Conservation (phyloP, 2,888 invertebrate genomes). For the Mesochorus sp. region DNA sequence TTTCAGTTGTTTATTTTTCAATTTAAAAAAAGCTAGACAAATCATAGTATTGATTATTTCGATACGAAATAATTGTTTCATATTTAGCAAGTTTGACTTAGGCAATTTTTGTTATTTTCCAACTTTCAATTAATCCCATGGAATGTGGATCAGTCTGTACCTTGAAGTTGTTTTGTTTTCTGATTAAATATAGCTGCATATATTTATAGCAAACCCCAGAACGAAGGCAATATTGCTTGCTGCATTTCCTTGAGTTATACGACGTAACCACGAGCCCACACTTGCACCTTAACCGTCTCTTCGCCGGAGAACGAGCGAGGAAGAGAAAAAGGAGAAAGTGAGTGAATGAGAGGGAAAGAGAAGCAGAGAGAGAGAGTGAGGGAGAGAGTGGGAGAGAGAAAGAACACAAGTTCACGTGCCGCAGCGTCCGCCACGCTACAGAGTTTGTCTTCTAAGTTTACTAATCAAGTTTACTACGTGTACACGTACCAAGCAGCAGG, state of each 20-base stretch:
- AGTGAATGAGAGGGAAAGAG: too few relatives aligned
- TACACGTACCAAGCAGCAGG: slow-evolving; percentile 32
- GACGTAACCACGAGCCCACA: slow-evolving; percentile 17
- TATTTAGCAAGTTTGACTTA: too few relatives aligned
- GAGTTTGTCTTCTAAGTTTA: slow-evolving; percentile 60
- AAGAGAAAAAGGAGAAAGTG: slow-evolving; percentile 4
- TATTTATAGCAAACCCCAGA: slow-evolving; percentile 1
- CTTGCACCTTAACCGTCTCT: slow-evolving; percentile 23
- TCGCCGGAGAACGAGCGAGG: neutral
- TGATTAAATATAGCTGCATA: slow-evolving; percentile 11
- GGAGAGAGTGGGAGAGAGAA: slow-evolving; percentile 1
- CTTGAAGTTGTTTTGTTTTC: slow-evolving; percentile 4
- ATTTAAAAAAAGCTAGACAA: too few relatives aligned
- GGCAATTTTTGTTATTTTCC: too few relatives aligned
- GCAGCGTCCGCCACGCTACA: slow-evolving; percentile 18
- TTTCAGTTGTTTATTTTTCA: too few relatives aligned
- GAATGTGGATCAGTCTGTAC: slow-evolving; percentile 11
- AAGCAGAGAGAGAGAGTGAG: too few relatives aligned
- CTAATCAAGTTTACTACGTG: slow-evolving; percentile 61
- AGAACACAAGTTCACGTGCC: slow-evolving; percentile 37
- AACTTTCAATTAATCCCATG: neutral
- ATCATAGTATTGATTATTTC: too few relatives aligned
- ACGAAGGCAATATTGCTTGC: slow-evolving; percentile 47
- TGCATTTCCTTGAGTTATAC: slow-evolving; percentile 37
- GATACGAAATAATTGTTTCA: too few relatives aligned